Conservation (phyloP, 2,888 invertebrate species). For the Lutraria lutraria region DNA sequence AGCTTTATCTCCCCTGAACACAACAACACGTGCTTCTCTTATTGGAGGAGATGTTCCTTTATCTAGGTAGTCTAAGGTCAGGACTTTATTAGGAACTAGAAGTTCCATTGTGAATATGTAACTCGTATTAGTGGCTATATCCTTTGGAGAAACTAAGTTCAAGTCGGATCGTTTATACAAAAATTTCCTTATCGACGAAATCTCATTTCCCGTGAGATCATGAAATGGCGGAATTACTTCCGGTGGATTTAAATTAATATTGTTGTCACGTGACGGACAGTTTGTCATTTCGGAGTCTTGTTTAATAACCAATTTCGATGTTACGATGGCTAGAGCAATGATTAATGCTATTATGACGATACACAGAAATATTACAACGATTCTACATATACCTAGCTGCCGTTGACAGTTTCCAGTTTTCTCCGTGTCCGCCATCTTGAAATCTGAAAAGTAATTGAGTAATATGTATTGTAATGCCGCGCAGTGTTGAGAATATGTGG, state of each 20-base stretch:
- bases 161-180: slow-evolving; percentile 57
- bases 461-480: too few species aligned
- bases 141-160: slow-evolving; percentile 50
- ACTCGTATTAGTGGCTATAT: slow-evolving; percentile 46
- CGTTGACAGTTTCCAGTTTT: slow-evolving; percentile 44
- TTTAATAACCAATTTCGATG: not conserved
- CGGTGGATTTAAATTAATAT: slow-evolving; percentile 59
- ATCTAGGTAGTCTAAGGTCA: slow-evolving; percentile 57
- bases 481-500: too few species aligned
- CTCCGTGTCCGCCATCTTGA: slow-evolving; percentile 29
- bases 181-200: slow-evolving; percentile 52
- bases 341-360: slow-evolving; percentile 36
- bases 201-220: slow-evolving; percentile 63
- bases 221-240: slow-evolving; percentile 63
- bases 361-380: slow-evolving; percentile 35
- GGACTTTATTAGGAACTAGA: slow-evolving; percentile 57
- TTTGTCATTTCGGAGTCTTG: slow-evolving; percentile 23
- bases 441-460: not conserved
- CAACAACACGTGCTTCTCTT: slow-evolving; percentile 75
- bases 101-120: slow-evolving; percentile 65
- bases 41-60: slow-evolving; percentile 61
- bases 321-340: slow-evolving; percentile 43
- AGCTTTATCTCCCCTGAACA: slow-evolving; percentile 76
- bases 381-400: slow-evolving; percentile 40
- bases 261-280: slow-evolving; percentile 37